Percentiles rank a stretch among this genome's conserved stretches.
Evolutionary conservation across 2,113 vertebrate genomes (phyloP).

Genomic region (Neodontobutis hainanensis): DNA sequence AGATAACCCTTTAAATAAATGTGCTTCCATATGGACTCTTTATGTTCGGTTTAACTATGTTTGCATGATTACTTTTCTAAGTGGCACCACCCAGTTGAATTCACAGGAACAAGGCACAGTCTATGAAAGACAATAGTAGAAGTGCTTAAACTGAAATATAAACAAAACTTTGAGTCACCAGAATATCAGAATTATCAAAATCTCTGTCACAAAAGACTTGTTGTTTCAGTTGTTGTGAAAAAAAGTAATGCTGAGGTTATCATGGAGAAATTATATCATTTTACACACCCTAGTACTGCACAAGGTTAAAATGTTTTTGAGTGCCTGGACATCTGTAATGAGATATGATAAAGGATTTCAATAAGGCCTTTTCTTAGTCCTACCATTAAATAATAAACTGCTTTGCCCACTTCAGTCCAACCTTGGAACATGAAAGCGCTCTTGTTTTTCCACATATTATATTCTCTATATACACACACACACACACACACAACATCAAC

Average conservation of each 20-base stretch:
- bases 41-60: neutral
- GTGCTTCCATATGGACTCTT: conserved; percentile 36
- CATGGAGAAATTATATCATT: conserved; percentile 5
- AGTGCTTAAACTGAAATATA: conserved; percentile 20
- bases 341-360: conserved; percentile 19
- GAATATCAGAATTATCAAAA: conserved; percentile 8
- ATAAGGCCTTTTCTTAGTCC: conserved; percentile 23
- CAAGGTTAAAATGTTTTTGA: conserved; percentile 20
- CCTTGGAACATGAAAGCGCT: conserved; percentile 20
- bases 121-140: conserved; percentile 33
- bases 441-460: conserved; percentile 54
- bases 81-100: conserved; percentile 29
- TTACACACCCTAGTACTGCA: conserved; percentile 18
- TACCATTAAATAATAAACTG: conserved; percentile 7
- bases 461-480: conserved; percentile 20
- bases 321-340: neutral
- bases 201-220: neutral
- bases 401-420: conserved; percentile 41
- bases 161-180: neutral
- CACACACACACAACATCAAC: conserved; percentile 50
- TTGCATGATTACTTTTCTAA: conserved; percentile 25
- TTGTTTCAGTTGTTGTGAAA: no score
- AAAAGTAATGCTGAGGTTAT: conserved; percentile 47
- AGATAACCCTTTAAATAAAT: neutral
- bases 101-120: conserved; percentile 64